phyloP scores from a whole-genome alignment of 2,113 vertebrate genomes.

The Ceyx cyanopectus region DNA sequence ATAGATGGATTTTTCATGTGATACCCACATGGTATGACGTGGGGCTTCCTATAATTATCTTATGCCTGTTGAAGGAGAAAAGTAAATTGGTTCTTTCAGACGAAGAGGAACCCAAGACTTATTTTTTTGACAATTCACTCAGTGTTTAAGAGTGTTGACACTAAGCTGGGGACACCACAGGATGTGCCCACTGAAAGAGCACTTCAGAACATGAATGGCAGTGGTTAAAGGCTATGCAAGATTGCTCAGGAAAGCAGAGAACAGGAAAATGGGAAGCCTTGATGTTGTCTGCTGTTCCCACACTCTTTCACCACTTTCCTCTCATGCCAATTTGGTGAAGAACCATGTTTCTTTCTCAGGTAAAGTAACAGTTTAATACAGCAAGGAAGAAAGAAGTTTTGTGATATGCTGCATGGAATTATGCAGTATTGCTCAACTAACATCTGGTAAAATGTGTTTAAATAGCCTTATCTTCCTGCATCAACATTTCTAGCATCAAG shows the following conservation, averaged over 20 bases:
- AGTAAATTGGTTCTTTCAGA: conserved; percentile 36
- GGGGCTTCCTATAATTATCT: conserved; percentile 7
- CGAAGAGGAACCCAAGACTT: background rate
- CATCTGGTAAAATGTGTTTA: conserved; percentile 16
- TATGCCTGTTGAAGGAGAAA: background rate
- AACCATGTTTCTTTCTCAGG: background rate
- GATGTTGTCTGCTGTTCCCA: conserved; percentile 19
- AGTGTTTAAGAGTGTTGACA: conserved; percentile 39
- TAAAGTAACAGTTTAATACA: conserved; percentile 23
- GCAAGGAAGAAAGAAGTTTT: conserved; percentile 17
- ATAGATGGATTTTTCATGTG: conserved; percentile 56
- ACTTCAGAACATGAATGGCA: background rate
- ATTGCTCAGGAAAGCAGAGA: background rate
- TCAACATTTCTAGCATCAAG: conserved; percentile 43
- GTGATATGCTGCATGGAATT: background rate
- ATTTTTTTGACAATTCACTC: conserved; percentile 31
- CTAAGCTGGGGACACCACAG: conserved; percentile 1
- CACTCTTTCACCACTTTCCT: background rate
- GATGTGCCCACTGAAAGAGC: conserved; percentile 11
- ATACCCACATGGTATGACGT: conserved; percentile 27
- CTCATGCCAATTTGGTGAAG: conserved; percentile 8
- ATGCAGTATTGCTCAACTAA: background rate
- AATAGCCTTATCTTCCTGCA: conserved; percentile 6
- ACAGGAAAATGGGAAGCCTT: background rate
- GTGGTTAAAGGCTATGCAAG: background rate